Percentiles rank a stretch among this genome's conserved stretches.
These are phyloP conservation scores for Megaptera novaeangliae DNA, from an alignment of 2,113 vertebrate genomes.

Conservation along the genomic window DNA sequence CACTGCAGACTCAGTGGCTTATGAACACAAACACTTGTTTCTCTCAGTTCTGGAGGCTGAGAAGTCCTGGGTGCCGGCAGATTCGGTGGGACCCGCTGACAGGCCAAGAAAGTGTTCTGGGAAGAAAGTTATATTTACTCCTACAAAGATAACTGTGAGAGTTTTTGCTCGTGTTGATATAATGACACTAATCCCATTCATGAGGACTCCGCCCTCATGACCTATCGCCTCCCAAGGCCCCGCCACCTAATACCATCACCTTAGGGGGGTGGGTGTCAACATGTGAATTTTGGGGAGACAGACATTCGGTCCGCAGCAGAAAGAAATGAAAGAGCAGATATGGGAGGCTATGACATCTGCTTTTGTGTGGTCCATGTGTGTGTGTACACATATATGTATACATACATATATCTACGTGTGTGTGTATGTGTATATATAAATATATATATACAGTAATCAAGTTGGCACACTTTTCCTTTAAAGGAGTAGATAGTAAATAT, in stretches of 20 bases:
- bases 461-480: neutral
- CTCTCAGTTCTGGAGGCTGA: rapidly evolving
- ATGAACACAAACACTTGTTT: rapidly evolving
- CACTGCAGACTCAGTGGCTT: rapidly evolving
- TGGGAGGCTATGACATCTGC: too few relatives aligned
- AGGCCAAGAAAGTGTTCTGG: neutral
- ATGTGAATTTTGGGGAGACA: too few relatives aligned
- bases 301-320: neutral
- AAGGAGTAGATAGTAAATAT: neutral
- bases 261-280: neutral
- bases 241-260: neutral
- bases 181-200: neutral
- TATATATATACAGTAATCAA: neutral
- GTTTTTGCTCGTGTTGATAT: neutral
- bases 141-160: rapidly evolving
- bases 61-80: rapidly evolving
- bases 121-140: rapidly evolving
- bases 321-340: neutral
- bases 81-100: rapidly evolving
- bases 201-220: neutral
- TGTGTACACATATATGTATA: neutral
- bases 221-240: neutral
- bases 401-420: too few relatives aligned
- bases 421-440: neutral
- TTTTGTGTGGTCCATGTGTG: neutral